These are phyloP conservation scores for Crocuta crocuta DNA, from an alignment of 2,113 vertebrate species.

Conservation along the genomic window DNA sequence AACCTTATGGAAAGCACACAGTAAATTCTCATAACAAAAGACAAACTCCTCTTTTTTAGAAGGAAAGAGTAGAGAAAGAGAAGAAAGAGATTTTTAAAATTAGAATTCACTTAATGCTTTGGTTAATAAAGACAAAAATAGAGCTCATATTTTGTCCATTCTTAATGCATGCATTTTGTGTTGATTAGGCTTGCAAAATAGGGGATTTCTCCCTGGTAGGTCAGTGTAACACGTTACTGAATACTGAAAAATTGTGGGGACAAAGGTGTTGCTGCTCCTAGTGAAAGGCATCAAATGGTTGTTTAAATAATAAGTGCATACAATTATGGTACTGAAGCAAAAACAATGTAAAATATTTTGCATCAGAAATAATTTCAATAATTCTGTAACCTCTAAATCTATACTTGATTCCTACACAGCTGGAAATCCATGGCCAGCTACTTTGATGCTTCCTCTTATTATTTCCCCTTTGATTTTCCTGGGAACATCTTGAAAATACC, in stretches of 20 bases:
- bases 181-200: not conserved
- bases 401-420: not conserved
- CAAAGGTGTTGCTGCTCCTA: not conserved
- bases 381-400: not conserved
- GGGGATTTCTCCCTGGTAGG: not conserved
- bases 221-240: not conserved
- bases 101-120: not conserved
- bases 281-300: not conserved
- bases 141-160: not conserved
- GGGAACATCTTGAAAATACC: not conserved
- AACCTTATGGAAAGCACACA: not conserved
- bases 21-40: not conserved
- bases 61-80: not conserved
- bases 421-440: not conserved
- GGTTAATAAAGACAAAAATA: not conserved
- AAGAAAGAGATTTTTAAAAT: not conserved
- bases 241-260: not conserved
- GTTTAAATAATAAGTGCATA: not conserved
- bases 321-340: not conserved
- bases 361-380: not conserved
- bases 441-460: not conserved
- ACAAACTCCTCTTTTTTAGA: not conserved
- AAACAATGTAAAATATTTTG: slow-evolving; percentile 1
- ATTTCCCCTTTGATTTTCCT: not conserved
- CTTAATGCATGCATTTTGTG: not conserved